Evolutionary conservation across 2,888 invertebrate genomes (phyloP), one percentile per base, ranked within the genome.

Genomic region (Boloria euphrosyne): DNA sequence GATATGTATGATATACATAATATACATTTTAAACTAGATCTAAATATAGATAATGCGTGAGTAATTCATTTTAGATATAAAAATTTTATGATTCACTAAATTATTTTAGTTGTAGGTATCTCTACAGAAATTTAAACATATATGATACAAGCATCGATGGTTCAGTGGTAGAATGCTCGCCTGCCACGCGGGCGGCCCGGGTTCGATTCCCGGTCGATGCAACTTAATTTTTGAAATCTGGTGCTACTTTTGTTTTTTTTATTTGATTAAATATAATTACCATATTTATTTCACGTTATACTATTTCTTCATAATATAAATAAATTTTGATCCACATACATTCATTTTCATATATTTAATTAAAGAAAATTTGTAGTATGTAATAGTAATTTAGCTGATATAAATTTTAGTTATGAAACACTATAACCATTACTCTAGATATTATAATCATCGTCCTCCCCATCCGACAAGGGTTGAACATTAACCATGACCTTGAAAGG

Each of bases 121-220:
- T n/a, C n/a, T 38, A 38, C 31, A 13, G 1, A 46, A 57, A 46
- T 57, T 57, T n/a, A 4, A 10, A 4, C 3, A 14, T 0, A 0
- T 1, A 2, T 0, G 0, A 2, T 14, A 13, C 13, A 14, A 16
- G 58, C 55, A 55, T 55, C 55, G 55, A 44, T 55, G 55, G 55
- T 55, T 55, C 55, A 55, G 70, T 72, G 72, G 70, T 72, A 72
- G 71, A 72, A 72, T 72, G 71, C 91, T 92, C 92, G 92, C 92
- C 92, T 92, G 92, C 92, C 91, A 92, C 92, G 92, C 91, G 92
- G 92, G 92, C 91, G 92, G 92, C 92, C 90, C 90, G 89, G 90
- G 90, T 91, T 90, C 90, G 90, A 90, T 90, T 91, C 90, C 91
- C 90, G 90, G 90, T 88, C 89, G 89, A 79, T 78, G 79, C 78